phyloP scores from a whole-genome alignment of 2,888 invertebrate genomes.

The Dasysyrphus tricinctus region DNA sequence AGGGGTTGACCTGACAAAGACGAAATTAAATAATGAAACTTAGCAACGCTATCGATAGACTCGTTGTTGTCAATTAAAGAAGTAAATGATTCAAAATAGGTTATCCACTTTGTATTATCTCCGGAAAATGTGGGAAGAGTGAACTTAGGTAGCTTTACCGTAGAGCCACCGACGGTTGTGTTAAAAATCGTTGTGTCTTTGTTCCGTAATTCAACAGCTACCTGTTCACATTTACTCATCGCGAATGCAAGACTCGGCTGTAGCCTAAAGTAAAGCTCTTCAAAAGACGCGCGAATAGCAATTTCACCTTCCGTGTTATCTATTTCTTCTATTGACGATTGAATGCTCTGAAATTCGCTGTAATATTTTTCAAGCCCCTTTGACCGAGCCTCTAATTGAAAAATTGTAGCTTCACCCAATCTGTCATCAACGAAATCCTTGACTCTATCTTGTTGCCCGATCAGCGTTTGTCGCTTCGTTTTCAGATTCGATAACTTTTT shows the following conservation, averaged over 20 bases:
- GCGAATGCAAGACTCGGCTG: constrained; percentile 12
- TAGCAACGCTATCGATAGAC: too few relatives aligned
- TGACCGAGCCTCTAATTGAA: neutral
- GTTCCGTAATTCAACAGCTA: neutral
- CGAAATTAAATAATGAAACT: too few relatives aligned
- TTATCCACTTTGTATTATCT: constrained; percentile 1
- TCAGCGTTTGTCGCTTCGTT: constrained; percentile 11
- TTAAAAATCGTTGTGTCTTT: neutral
- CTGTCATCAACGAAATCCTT: constrained; percentile 14
- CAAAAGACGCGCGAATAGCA: constrained; percentile 16
- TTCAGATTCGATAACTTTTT: neutral
- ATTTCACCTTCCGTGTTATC: constrained; percentile 17
- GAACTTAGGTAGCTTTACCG: constrained; percentile 3
- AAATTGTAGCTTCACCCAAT: neutral
- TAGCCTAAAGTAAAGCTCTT: constrained; percentile 15
- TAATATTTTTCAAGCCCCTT: constrained; percentile 12
- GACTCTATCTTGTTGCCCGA: neutral
- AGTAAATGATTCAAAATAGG: too few relatives aligned
- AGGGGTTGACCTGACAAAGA: too few relatives aligned
- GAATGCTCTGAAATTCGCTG: constrained; percentile 3
- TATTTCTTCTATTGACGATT: constrained; percentile 23
- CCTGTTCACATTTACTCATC: constrained; percentile 19
- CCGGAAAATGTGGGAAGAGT: constrained; percentile 12
- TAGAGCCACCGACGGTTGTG: neutral
- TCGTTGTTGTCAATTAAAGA: too few relatives aligned